phyloP scores from a whole-genome alignment of 2,113 vertebrate genomes.

The Diglossa brunneiventris region DNA sequence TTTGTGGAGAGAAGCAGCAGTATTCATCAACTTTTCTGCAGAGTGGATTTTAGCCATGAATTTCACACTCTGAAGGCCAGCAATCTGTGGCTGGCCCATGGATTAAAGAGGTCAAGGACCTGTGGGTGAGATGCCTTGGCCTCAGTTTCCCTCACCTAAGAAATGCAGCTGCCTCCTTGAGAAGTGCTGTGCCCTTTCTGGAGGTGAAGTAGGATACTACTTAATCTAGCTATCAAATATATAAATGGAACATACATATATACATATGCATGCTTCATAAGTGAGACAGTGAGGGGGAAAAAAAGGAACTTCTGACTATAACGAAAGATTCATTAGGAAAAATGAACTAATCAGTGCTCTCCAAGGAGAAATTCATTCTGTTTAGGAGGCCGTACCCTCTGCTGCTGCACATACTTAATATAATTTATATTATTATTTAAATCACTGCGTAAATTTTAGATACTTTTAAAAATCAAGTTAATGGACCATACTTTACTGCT shows the following conservation, averaged over 20 bases:
- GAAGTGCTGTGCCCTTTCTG: constrained; percentile 44
- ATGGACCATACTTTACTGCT: constrained; percentile 70
- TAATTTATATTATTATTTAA: constrained; percentile 76
- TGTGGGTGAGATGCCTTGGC: neutral
- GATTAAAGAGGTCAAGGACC: neutral
- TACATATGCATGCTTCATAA: constrained; percentile 53
- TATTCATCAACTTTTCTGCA: neutral
- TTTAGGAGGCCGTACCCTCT: constrained; percentile 63
- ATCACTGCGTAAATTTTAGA: constrained; percentile 70
- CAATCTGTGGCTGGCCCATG: neutral
- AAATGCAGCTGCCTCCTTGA: constrained; percentile 14
- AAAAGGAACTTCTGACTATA: constrained; percentile 60
- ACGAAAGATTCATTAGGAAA: constrained; percentile 70
- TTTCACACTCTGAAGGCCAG: neutral
- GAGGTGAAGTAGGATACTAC: constrained; percentile 48
- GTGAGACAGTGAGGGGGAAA: constrained; percentile 37
- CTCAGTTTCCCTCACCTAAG: constrained; percentile 35
- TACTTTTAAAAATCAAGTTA: constrained; percentile 70
- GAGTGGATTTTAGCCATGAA: neutral
- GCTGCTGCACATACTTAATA: constrained; percentile 61
- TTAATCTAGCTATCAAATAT: constrained; percentile 60
- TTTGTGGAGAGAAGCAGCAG: neutral
- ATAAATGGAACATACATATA: constrained; percentile 62
- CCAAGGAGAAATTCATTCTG: constrained; percentile 67
- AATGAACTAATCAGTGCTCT: constrained; percentile 68